Conservation (phyloP, 92 coral and sea anemone genomes). For the Siderastrea radians region DNA sequence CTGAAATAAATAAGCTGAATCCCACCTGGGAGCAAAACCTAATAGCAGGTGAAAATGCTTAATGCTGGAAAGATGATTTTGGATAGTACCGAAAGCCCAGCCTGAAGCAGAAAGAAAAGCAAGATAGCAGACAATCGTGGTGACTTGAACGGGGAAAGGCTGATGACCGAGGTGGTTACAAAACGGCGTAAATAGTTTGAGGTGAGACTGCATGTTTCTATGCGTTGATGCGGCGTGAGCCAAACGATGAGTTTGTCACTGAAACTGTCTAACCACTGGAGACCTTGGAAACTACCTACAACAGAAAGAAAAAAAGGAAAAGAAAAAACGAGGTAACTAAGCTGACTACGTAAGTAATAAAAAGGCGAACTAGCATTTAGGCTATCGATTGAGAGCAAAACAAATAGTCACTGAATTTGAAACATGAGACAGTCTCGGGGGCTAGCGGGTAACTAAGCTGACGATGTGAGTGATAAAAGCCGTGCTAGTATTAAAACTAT, state of each 20-base stretch:
- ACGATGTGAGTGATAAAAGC: neutral
- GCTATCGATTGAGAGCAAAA: neutral
- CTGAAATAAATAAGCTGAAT: slow-evolving; percentile 18
- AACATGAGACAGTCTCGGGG: neutral
- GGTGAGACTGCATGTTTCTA: slow-evolving; percentile 32
- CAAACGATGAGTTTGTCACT: neutral
- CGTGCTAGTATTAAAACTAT: neutral
- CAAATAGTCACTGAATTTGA: neutral
- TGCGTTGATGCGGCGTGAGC: slow-evolving; percentile 19
- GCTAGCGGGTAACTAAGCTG: neutral
- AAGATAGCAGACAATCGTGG: slow-evolving; percentile 20
- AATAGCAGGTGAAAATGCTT: slow-evolving; percentile 38
- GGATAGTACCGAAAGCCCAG: slow-evolving; percentile 48
- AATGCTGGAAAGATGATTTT: slow-evolving; percentile 21
- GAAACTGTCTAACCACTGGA: slow-evolving; percentile 15
- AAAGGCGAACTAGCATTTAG: neutral
- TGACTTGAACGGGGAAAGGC: slow-evolving; percentile 23
- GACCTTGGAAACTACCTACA: slow-evolving; percentile 27
- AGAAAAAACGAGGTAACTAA: neutral
- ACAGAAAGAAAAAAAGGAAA: neutral
- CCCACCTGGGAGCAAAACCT: slow-evolving; percentile 33
- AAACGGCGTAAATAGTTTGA: slow-evolving; percentile 9
- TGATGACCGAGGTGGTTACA: slow-evolving; percentile 25
- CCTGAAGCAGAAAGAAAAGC: slow-evolving; percentile 26
- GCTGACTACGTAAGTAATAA: neutral